phyloP scores from a whole-genome alignment of 2,113 vertebrate species.

The Rhinopomastus cyanomelas region DNA sequence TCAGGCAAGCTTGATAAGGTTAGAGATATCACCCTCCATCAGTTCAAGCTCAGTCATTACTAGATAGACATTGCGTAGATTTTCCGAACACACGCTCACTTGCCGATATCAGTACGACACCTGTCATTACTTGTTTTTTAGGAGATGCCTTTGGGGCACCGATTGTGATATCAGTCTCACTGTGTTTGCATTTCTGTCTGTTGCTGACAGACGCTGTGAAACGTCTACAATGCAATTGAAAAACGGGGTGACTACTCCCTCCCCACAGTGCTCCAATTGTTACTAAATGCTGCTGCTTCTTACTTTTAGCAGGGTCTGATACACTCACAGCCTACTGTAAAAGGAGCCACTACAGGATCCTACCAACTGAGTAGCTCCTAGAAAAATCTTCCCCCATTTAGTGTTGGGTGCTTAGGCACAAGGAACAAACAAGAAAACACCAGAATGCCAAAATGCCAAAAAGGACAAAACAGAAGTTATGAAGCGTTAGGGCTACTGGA shows the following conservation, averaged over 20 bases:
- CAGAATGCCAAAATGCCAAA: background rate
- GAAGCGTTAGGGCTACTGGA: background rate
- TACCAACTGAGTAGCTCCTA: background rate
- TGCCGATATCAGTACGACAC: slow-evolving; percentile 53
- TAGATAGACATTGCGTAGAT: slow-evolving; percentile 50
- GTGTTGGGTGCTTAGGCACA: background rate
- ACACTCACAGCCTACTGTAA: background rate
- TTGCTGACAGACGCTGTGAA: slow-evolving; percentile 29
- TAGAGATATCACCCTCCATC: slow-evolving; percentile 65
- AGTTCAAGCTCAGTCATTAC: slow-evolving; percentile 37
- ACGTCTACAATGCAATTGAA: background rate
- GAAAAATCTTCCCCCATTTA: background rate
- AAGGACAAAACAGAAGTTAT: background rate
- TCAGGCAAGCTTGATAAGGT: slow-evolving; percentile 65
- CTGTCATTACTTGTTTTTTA: slow-evolving; percentile 58
- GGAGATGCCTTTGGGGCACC: slow-evolving; percentile 48
- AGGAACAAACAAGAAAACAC: background rate
- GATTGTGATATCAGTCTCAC: slow-evolving; percentile 40
- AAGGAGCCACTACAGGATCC: background rate
- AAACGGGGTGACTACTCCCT: background rate
- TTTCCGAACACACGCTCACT: background rate
- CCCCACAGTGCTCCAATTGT: background rate
- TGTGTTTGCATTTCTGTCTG: slow-evolving; percentile 23
- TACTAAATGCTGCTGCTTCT: background rate
- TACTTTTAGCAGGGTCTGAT: background rate